Percentiles rank a stretch among this genome's conserved stretches.
Evolutionary conservation across 1,140 invertebrate species (phyloP).

Genomic region (Cardiocondyla obscurior): DNA sequence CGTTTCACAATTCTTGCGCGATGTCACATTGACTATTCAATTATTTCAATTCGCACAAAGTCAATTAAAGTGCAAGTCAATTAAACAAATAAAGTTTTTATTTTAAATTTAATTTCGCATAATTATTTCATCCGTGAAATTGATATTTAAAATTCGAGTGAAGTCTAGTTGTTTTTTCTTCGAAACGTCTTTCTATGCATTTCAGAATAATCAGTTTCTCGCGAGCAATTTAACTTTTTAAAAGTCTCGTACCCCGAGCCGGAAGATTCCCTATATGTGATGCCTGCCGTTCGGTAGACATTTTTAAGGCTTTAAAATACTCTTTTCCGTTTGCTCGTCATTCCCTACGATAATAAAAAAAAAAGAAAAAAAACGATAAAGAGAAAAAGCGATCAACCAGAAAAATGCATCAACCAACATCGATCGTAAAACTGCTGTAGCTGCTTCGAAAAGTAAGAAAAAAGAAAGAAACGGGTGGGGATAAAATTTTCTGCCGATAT

Average conservation of each 20-base stretch:
- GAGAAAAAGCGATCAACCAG: background rate
- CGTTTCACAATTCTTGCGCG: background rate
- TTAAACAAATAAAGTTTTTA: background rate
- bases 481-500: background rate
- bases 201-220: background rate
- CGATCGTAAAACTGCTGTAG: background rate
- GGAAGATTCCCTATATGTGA: background rate
- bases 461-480: too few relatives aligned
- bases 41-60: background rate
- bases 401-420: background rate
- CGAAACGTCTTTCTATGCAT: background rate
- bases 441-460: background rate
- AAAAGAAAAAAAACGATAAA: background rate
- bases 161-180: background rate
- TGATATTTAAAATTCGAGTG: background rate
- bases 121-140: background rate
- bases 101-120: background rate
- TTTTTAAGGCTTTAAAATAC: slow-evolving; percentile 3
- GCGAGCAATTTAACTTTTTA: slow-evolving; percentile 5
- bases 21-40: background rate
- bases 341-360: background rate
- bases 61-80: background rate
- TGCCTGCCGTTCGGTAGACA: background rate
- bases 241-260: background rate
- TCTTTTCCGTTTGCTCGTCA: background rate